Conservation (phyloP, 2,888 invertebrate genomes). For the Chromoteleia sp. region DNA sequence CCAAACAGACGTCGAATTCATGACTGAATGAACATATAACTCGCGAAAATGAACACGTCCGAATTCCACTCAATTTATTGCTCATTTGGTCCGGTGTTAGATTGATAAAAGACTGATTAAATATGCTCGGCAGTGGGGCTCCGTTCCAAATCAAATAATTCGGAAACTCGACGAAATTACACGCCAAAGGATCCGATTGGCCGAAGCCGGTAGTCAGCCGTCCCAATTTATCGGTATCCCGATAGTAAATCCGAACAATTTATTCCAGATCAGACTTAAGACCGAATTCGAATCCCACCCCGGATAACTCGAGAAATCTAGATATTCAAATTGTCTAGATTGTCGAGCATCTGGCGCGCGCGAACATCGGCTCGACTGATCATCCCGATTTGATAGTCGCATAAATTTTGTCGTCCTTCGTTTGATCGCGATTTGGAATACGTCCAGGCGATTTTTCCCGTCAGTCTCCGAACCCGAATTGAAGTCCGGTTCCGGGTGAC, state of each 20-base stretch:
- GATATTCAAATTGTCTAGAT: conserved; percentile 63
- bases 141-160: conserved; percentile 54
- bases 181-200: conserved; percentile 6
- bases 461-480: conserved; percentile 9
- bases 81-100: conserved; percentile 53
- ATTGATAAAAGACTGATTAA: conserved; percentile 64
- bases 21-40: conserved; percentile 38
- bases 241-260: conserved; percentile 48
- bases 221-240: conserved; percentile 49
- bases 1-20: conserved; percentile 35
- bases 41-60: conserved; percentile 35
- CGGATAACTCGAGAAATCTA: conserved; percentile 22
- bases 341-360: conserved; percentile 53
- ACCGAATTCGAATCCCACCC: conserved; percentile 11
- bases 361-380: conserved; percentile 31
- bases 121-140: conserved; percentile 46
- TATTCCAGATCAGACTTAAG: conserved; percentile 58
- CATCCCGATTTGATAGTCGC: conserved; percentile 55
- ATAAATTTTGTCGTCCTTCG: conserved; percentile 46
- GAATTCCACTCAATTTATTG: conserved; percentile 46
- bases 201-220: conserved; percentile 28
- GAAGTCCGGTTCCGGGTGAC: not conserved
- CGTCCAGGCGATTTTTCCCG: conserved; percentile 29
- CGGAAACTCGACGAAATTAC: conserved; percentile 26
- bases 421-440: conserved; percentile 44